Percentiles rank a stretch among this genome's conserved stretches.
phyloP scores from a whole-genome alignment of 2,888 invertebrate species.

The Tridacna crocea region DNA sequence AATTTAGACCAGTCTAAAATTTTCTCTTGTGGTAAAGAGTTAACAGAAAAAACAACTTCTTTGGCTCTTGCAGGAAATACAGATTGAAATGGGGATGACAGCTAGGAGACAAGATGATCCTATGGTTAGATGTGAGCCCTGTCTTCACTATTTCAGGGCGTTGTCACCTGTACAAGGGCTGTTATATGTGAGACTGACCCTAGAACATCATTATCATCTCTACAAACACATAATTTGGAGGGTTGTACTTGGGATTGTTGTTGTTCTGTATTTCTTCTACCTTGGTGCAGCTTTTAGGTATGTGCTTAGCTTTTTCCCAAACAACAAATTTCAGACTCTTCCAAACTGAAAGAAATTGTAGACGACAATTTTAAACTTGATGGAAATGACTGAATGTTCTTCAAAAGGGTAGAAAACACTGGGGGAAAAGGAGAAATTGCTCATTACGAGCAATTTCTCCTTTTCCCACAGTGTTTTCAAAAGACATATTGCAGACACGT shows the following conservation, averaged over 20 bases:
- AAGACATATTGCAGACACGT: too few relatives aligned
- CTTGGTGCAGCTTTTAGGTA: slow-evolving; percentile 52
- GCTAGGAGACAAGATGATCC: slow-evolving; percentile 41
- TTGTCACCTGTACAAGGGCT: slow-evolving; percentile 50
- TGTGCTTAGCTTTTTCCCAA: background rate
- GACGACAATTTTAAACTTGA: too few relatives aligned
- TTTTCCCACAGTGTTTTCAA: too few relatives aligned
- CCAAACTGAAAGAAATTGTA: too few relatives aligned
- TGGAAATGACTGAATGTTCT: too few relatives aligned
- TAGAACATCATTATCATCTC: slow-evolving; percentile 36
- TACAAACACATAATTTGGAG: slow-evolving; percentile 29
- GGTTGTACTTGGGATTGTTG: slow-evolving; percentile 23
- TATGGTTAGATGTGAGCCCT: slow-evolving; percentile 35
- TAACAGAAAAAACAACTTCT: too few relatives aligned
- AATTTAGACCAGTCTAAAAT: too few relatives aligned
- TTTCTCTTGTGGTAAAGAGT: too few relatives aligned
- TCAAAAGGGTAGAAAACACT: too few relatives aligned
- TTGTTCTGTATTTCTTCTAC: slow-evolving; percentile 39
- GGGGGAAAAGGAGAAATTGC: too few relatives aligned
- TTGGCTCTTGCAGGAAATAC: slow-evolving; percentile 39
- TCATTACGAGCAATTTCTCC: too few relatives aligned
- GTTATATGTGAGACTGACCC: slow-evolving; percentile 51
- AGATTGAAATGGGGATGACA: slow-evolving; percentile 43
- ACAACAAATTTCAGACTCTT: too few relatives aligned
- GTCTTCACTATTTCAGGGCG: slow-evolving; percentile 22